These are phyloP conservation scores for Arnoldichthys spilopterus DNA, from an alignment of 2,797 vertebrate species.

Conservation along the genomic window DNA sequence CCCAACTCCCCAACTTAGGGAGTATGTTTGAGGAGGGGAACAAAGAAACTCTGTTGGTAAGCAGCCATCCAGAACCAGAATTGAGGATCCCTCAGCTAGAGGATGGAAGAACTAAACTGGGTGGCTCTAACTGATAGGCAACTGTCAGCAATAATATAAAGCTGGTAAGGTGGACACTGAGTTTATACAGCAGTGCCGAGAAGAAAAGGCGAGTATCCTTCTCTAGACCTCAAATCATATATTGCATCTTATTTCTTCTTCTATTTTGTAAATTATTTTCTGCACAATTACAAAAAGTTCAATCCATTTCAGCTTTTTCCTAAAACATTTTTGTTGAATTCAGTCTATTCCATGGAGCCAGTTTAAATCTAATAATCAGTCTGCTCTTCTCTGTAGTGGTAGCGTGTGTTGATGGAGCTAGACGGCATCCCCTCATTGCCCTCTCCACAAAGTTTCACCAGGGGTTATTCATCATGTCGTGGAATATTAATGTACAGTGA, in stretches of 20 bases:
- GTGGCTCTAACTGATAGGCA: no score
- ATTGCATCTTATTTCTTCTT: no score
- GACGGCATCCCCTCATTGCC: neutral
- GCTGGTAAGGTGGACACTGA: neutral
- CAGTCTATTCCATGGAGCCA: neutral
- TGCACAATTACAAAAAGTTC: neutral
- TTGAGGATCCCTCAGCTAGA: no score
- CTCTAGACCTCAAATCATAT: neutral
- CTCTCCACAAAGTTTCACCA: constrained; percentile 52
- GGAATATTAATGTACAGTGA: constrained; percentile 46
- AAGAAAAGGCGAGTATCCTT: neutral
- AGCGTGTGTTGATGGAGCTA: neutral
- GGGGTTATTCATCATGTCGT: constrained; percentile 59
- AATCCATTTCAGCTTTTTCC: neutral
- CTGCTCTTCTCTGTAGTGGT: neutral
- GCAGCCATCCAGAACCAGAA: no score
- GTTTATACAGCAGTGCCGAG: neutral
- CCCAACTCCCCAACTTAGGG: no score
- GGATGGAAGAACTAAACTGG: no score
- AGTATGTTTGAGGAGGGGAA: no score
- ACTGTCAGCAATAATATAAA: no score
- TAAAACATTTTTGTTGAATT: neutral
- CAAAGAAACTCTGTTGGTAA: no score
- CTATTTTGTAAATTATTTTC: neutral
- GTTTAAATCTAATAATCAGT: neutral